Percentiles rank a stretch among this genome's conserved stretches.
phyloP scores from a whole-genome alignment of 35 echinoderm and acorn worm genomes.

The Ophioderma brevispina region DNA sequence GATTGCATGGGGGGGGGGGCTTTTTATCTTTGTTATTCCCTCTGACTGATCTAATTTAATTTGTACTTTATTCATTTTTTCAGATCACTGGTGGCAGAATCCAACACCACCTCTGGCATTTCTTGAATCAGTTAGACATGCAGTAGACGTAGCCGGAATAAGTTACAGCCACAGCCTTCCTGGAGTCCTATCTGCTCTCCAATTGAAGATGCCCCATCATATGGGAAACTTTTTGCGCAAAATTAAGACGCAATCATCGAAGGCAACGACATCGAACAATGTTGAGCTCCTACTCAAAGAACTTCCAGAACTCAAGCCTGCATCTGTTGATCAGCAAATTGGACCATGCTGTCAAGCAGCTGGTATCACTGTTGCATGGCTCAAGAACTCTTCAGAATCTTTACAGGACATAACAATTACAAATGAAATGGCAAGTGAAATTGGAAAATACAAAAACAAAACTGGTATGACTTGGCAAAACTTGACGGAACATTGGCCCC shows the following conservation, averaged over 20 bases:
- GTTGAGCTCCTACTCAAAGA: no score
- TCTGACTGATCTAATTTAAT: neutral
- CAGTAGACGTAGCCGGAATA: neutral
- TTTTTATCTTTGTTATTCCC: neutral
- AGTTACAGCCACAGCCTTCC: neutral
- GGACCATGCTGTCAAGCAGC: conserved; percentile 7
- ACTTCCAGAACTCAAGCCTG: no score
- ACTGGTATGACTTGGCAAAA: conserved; percentile 7
- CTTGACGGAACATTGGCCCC: neutral
- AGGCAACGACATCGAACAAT: no score
- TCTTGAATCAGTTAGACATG: no score
- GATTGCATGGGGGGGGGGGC: neutral
- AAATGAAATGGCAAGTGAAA: conserved; percentile 16
- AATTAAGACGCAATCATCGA: no score
- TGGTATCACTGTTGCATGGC: conserved; percentile 13
- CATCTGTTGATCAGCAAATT: neutral
- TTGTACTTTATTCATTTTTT: neutral
- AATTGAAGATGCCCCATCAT: neutral
- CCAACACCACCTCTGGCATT: neutral
- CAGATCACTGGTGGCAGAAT: neutral
- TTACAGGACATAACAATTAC: neutral
- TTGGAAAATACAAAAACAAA: neutral
- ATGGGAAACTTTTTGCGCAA: no score
- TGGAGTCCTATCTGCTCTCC: neutral
- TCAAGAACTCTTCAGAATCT: neutral